Evolutionary conservation across 64 coral and sea anemone genomes (phyloP), one percentile per base, ranked within the genome.

Genomic region (Montipora sp.): DNA sequence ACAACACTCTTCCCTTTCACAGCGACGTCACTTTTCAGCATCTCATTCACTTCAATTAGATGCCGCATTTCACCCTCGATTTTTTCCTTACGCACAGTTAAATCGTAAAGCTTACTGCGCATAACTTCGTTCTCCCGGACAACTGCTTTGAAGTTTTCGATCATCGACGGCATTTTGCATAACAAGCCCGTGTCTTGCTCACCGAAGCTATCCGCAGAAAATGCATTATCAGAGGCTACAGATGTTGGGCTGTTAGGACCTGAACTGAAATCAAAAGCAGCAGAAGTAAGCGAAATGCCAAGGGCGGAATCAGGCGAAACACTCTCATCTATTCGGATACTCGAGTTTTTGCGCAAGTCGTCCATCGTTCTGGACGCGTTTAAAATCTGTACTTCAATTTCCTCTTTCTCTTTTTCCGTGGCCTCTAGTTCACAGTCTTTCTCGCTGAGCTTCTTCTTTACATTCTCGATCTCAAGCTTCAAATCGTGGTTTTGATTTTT

Each of bases 111-210:
- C 46, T 98, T 98, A 3, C 81, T 80, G 12, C 91, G 90, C 12
- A 98, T 14, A 1, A 45, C 77, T 85, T 94, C 92, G 48, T 98
- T 98, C 44, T 98, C 95, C 2, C 59, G 95, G 2, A 98, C 92
- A 46, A 98, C 89, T 75, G 92, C 77, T 50, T 92, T 83, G 85
- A 98, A 98, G 18, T 94, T 98, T 66, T 98, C 89, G 21, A 98
- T 89, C 92, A 98, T 92, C 9, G 66, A 94, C 2, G 95, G 95
- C 92, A 98, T 98, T n/a, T 93, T 98, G 84, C 89, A 89, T 0
- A 98, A 79, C 7, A 98, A 59, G 0, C 95, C 95, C 15, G 78
- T 77, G 73, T 76, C 88, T 77, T 78, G 76, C 5, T 27, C 87
- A 19, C 55, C 51, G 16, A 77, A 77, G 36, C 51, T 16, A 44